Conservation (phyloP, 2,797 vertebrate genomes). For the Acanthurus tractus region DNA sequence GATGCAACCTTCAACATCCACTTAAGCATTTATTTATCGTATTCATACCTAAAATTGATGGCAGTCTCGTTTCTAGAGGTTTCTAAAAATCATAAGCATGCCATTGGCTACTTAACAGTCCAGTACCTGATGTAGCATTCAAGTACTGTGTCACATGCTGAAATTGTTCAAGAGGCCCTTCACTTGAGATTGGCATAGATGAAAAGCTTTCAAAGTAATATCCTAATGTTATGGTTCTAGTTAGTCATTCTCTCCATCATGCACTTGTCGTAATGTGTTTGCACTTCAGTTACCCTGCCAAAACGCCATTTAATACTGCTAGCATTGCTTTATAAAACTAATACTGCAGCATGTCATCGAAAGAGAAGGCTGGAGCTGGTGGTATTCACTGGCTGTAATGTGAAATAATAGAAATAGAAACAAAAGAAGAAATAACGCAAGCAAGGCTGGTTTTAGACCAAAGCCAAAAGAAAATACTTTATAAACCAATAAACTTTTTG, state of each 20-base stretch:
- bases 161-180: slow-evolving; percentile 45
- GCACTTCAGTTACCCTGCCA: slow-evolving; percentile 24
- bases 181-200: slow-evolving; percentile 28
- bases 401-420: slow-evolving; percentile 24
- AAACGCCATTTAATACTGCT: slow-evolving; percentile 22
- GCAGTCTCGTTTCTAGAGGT: not conserved
- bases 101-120: not conserved
- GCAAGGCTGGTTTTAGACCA: slow-evolving; percentile 11
- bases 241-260: slow-evolving; percentile 10
- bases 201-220: slow-evolving; percentile 32
- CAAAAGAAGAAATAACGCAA: slow-evolving; percentile 23
- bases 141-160: slow-evolving; percentile 32
- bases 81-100: not conserved
- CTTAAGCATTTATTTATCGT: not conserved
- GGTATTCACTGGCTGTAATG: slow-evolving; percentile 11
- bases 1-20: not conserved
- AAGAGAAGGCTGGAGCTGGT: slow-evolving; percentile 27
- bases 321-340: slow-evolving; percentile 35
- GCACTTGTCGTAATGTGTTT: slow-evolving; percentile 35
- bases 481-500: slow-evolving; percentile 15
- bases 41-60: slow-evolving; percentile 7
- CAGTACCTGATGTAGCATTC: slow-evolving; percentile 9
- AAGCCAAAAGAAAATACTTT: slow-evolving; percentile 11
- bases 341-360: slow-evolving; percentile 38
- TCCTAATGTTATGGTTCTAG: slow-evolving; percentile 25